These are phyloP conservation scores for Psilopogon haemacephalus DNA, from an alignment of 2,113 vertebrate species.

Conservation along the genomic window DNA sequence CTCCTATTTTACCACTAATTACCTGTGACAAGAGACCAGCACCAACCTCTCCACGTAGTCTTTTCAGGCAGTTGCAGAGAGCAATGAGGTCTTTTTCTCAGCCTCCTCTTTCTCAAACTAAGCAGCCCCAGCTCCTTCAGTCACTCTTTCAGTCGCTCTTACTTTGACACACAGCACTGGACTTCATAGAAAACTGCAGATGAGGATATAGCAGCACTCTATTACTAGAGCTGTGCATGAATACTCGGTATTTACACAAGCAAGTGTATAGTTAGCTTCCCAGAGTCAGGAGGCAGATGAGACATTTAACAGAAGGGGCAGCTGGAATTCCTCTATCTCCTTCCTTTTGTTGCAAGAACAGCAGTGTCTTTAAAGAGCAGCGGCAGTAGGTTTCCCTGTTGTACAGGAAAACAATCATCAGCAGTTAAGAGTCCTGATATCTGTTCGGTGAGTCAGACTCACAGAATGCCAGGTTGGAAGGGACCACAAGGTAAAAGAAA, in stretches of 20 bases:
- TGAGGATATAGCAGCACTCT: fast-evolving
- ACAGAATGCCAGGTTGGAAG: no score
- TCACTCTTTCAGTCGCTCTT: not conserved
- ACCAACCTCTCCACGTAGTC: no score
- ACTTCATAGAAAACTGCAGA: not conserved
- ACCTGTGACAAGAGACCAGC: no score
- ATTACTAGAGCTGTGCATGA: not conserved
- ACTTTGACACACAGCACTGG: not conserved
- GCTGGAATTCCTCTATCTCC: not conserved
- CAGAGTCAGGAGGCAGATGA: not conserved
- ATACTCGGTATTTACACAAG: not conserved
- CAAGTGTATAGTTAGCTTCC: not conserved
- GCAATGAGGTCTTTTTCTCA: no score
- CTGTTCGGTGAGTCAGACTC: no score
- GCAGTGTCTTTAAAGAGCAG: not conserved
- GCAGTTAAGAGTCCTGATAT: not conserved
- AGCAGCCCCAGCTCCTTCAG: no score
- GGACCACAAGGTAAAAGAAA: not conserved
- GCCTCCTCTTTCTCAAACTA: no score
- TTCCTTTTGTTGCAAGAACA: not conserved
- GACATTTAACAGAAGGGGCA: not conserved
- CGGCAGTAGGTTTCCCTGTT: not conserved
- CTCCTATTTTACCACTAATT: no score
- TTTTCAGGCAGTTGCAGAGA: no score
- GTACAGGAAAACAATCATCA: not conserved